A percentile compares a stretch with the other conserved stretches of the same genome.
Conservation (phyloP, 2,113 vertebrate genomes). For the Sarotherodon lohbergeri region DNA sequence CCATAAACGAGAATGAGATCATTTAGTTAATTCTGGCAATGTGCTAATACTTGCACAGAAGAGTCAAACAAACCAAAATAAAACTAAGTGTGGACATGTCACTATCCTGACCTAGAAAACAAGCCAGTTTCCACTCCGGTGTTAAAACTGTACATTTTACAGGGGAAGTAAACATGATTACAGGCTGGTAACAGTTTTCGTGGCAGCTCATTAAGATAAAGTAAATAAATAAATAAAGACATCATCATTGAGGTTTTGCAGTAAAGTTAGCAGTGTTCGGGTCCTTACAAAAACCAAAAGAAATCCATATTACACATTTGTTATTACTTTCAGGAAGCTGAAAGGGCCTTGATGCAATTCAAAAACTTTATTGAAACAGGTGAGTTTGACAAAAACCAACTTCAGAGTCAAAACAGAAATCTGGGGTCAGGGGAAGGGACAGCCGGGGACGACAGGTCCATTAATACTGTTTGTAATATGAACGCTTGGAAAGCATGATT, state of each 20-base stretch:
- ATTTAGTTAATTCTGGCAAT: neutral
- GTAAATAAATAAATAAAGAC: neutral
- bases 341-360: neutral
- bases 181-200: neutral
- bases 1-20: neutral
- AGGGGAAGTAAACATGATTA: neutral
- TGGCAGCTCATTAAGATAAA: neutral
- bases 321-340: neutral
- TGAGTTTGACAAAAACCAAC: neutral
- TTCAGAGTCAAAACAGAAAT: neutral
- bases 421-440: neutral
- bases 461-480: neutral
- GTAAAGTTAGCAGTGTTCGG: neutral
- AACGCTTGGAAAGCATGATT: neutral
- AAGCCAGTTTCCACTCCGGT: neutral
- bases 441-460: accelerated
- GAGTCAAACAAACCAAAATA: neutral
- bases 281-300: neutral
- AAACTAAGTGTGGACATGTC: neutral
- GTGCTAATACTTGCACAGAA: neutral
- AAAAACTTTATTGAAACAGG: neutral
- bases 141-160: neutral
- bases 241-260: neutral
- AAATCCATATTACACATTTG: neutral
- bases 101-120: neutral